A percentile compares a stretch with the other conserved stretches of the same genome.
phyloP scores from a whole-genome alignment of 1,140 invertebrate species.

The Phymorhynchus buccinoides region DNA sequence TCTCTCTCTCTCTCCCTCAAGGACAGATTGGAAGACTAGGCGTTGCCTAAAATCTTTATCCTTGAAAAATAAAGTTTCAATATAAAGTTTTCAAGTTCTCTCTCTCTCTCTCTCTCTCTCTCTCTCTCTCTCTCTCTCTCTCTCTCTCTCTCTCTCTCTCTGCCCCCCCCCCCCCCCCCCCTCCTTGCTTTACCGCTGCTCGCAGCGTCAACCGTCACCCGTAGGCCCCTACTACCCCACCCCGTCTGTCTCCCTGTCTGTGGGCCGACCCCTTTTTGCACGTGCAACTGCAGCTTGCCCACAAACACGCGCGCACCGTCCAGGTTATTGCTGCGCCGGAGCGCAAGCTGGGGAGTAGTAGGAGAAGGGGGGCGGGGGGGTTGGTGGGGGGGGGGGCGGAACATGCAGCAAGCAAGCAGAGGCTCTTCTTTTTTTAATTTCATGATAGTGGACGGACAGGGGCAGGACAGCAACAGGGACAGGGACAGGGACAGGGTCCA shows the following conservation, averaged over 20 bases:
- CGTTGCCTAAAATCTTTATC: too few species aligned
- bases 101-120: not conserved
- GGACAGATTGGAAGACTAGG: too few species aligned
- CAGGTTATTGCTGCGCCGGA: not conserved
- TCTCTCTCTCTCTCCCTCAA: too few species aligned
- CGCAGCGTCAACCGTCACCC: not conserved
- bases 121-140: not conserved
- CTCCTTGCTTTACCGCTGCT: not conserved
- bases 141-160: not conserved
- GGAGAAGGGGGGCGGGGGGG: not conserved
- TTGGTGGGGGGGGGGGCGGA: not conserved
- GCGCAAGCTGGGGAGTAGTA: not conserved
- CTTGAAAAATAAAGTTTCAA: too few species aligned
- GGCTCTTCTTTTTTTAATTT: too few species aligned
- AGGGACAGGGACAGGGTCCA: too few species aligned
- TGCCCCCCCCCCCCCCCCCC: not conserved
- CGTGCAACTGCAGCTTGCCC: not conserved
- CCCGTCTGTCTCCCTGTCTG: slow-evolving; percentile 13
- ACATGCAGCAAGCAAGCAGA: too few species aligned
- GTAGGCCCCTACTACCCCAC: too few species aligned
- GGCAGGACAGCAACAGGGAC: too few species aligned
- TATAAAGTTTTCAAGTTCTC: not conserved
- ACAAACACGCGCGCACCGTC: slow-evolving; percentile 3
- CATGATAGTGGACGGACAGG: too few species aligned
- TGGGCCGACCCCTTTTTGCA: not conserved